These are phyloP conservation scores for Clavelina lepadiformis DNA, from an alignment of 23 tunicate genomes.

Conservation along the genomic window DNA sequence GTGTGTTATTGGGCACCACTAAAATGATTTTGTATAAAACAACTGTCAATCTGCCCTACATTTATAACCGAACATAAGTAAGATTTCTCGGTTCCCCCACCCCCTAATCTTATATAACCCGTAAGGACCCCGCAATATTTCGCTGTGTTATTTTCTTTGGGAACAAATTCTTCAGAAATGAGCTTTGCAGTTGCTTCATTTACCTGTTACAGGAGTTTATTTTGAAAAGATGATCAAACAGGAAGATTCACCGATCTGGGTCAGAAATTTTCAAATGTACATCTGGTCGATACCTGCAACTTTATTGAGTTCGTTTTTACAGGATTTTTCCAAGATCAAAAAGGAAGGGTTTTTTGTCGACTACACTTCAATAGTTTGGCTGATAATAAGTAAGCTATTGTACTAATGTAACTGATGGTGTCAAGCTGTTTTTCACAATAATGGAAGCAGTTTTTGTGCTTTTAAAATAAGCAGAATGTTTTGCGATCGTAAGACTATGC, in stretches of 20 bases:
- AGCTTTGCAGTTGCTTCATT: too few species aligned
- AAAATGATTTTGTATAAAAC: too few species aligned
- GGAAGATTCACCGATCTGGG: slow-evolving; percentile 40
- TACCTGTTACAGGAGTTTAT: slow-evolving; percentile 62
- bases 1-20: too few species aligned
- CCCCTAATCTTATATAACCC: too few species aligned
- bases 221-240: slow-evolving; percentile 41
- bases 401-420: not conserved
- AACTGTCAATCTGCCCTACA: too few species aligned
- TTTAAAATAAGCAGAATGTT: not conserved
- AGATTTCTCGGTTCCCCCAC: too few species aligned
- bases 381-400: slow-evolving; percentile 2
- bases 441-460: slow-evolving; percentile 2
- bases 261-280: slow-evolving; percentile 56
- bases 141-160: too few species aligned
- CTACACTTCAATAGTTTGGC: slow-evolving; percentile 4
- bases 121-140: too few species aligned
- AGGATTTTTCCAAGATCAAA: slow-evolving; percentile 7
- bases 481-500: too few species aligned
- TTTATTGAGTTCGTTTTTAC: slow-evolving; percentile 11
- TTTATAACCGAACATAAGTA: too few species aligned
- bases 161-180: too few species aligned
- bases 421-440: slow-evolving; percentile 7
- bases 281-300: slow-evolving; percentile 32
- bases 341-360: slow-evolving; percentile 20